Conservation (phyloP, 2,113 vertebrate species). For the Lutjanus erythropterus region DNA sequence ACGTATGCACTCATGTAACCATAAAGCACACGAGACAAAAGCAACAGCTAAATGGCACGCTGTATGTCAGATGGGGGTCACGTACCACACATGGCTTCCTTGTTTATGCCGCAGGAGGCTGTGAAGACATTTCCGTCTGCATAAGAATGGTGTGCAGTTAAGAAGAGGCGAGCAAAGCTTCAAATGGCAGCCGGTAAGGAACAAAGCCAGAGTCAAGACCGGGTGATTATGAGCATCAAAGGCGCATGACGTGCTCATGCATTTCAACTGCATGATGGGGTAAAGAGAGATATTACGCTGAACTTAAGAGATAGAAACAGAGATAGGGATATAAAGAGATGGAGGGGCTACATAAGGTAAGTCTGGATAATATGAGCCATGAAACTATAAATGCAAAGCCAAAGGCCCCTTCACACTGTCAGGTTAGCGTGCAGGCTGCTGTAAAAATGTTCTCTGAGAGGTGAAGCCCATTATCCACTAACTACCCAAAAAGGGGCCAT, state of each 20-base stretch:
- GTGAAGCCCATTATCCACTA: slow-evolving; percentile 78
- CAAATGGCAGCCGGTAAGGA: slow-evolving; percentile 10
- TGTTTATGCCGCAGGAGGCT: not conserved
- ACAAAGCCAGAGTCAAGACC: slow-evolving; percentile 16
- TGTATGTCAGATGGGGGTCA: not conserved
- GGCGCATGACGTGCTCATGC: slow-evolving; percentile 20
- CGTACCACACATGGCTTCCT: not conserved
- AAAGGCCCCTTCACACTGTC: slow-evolving; percentile 37
- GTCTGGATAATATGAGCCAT: slow-evolving; percentile 40
- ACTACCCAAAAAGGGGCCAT: slow-evolving; percentile 71
- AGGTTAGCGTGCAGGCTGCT: slow-evolving; percentile 34
- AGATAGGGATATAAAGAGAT: not conserved
- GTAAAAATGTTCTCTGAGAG: slow-evolving; percentile 64
- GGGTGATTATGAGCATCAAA: not conserved
- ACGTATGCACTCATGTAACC: not conserved
- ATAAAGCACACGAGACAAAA: not conserved
- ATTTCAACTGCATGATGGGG: slow-evolving; percentile 40
- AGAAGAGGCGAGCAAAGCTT: not conserved
- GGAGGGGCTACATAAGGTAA: not conserved
- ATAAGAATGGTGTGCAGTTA: not conserved
- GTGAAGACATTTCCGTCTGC: slow-evolving; percentile 19
- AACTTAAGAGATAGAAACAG: slow-evolving; percentile 34
- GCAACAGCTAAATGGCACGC: not conserved
- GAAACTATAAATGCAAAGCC: slow-evolving; percentile 56
- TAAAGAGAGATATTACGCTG: slow-evolving; percentile 24